These are phyloP conservation scores for Poicephalus meyeri DNA, from an alignment of 2,113 vertebrate species.

Conservation along the genomic window DNA sequence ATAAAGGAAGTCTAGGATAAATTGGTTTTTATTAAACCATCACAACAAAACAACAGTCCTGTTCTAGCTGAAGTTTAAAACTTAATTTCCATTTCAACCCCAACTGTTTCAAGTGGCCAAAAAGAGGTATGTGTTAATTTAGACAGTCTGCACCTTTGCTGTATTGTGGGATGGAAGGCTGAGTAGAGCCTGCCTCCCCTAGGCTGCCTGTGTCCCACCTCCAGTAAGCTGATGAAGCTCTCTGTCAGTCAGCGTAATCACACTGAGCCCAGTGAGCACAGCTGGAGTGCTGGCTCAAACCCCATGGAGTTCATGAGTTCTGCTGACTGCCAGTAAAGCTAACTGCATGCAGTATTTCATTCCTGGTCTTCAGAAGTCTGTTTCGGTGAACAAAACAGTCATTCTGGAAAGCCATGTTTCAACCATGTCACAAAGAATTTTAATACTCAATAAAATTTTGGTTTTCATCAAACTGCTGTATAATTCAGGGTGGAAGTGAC, in stretches of 20 bases:
- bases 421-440: background rate
- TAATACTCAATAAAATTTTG: background rate
- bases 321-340: background rate
- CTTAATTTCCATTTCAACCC: background rate
- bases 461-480: rapidly evolving
- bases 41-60: background rate
- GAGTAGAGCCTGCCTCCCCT: background rate
- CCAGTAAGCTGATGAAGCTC: background rate
- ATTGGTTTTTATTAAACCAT: background rate
- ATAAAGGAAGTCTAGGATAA: background rate
- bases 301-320: background rate
- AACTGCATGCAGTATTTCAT: background rate
- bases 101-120: background rate
- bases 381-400: rapidly evolving
- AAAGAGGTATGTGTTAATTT: background rate
- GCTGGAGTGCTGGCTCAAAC: background rate
- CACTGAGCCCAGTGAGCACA: background rate
- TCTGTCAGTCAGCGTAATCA: rapidly evolving
- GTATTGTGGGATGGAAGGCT: background rate
- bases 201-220: background rate
- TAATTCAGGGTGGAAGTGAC: background rate
- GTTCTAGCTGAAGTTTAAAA: background rate
- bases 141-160: background rate
- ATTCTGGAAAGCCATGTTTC: background rate
- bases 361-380: background rate